Evolutionary conservation across 2,888 invertebrate species (phyloP), one percentile per base, ranked within the genome.

Genomic region (Tachina grossa): DNA sequence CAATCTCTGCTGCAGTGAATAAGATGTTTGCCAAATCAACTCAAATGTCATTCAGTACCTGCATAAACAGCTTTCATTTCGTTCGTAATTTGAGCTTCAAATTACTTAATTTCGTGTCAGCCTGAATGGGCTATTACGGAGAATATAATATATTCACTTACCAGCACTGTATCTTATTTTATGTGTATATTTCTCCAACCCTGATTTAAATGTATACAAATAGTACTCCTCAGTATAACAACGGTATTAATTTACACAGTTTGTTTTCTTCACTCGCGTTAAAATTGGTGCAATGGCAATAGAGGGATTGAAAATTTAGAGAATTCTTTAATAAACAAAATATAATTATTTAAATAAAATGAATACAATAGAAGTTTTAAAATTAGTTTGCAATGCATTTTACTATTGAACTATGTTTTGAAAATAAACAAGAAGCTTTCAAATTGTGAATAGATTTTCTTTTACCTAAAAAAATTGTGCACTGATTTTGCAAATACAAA

Each of bases 401-500:
- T 9, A 51, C n/a, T 39, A 53, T 13, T 82, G n/a, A 63, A 76
- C 57, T 19, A 10, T 13, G 13, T 41, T 16, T 19, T 41, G 19
- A n/a, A 66, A 49, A 31, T 19, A 47, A 14, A 51, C 10, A 10
- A 47, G 13, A 61, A 57, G 22, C 13, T 39, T 8, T 9, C 45
- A 71, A 76, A 66, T 19, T 6, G n/a, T 51, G 22, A 61, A 71
- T 49, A 55, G 57, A 65, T 51, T 57, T 57, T 65, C 51, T 66
- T 57, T 66, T 43, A 49, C 10, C 1, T 53, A 51, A 71, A 65
- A 53, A 69, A 68, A 45, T 59, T 77, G 47, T 72, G 77, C 72
- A 72, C 47, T 55, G 45, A 77, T 83, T 77, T 83, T n/a, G 51
- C 57, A 71, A 82, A 66, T 45, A 76, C 49, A 63, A 72, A 76